These are phyloP conservation scores for Halyomorpha halys DNA, from an alignment of 1,140 invertebrate species.

Conservation along the genomic window DNA sequence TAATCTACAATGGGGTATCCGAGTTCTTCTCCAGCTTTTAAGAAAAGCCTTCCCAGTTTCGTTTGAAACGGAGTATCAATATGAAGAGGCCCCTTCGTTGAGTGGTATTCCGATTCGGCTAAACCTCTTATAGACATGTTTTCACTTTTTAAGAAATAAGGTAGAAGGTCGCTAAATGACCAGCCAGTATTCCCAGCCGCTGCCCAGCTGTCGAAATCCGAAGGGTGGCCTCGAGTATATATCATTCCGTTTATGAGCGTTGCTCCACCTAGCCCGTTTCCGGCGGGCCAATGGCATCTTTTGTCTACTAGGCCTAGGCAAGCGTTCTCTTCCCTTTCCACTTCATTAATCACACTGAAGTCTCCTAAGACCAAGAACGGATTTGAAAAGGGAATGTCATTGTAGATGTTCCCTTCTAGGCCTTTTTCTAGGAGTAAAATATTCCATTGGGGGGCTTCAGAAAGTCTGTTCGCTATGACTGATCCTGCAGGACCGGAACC, in stretches of 20 bases:
- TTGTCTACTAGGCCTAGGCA: conserved; percentile 36
- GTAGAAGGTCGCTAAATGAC: conserved; percentile 70
- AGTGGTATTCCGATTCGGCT: conserved; percentile 48
- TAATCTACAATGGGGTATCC: conserved; percentile 45
- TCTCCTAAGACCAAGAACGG: conserved; percentile 56
- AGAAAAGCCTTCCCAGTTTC: conserved; percentile 39
- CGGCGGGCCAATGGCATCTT: conserved; percentile 30
- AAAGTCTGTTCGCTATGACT: conserved; percentile 62
- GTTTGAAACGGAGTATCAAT: conserved; percentile 53
- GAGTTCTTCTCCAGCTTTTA: conserved; percentile 44
- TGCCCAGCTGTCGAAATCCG: conserved; percentile 59
- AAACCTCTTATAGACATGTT: conserved; percentile 40
- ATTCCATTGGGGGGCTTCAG: conserved; percentile 37
- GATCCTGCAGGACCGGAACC: conserved; percentile 48
- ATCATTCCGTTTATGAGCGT: conserved; percentile 55
- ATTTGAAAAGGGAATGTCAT: conserved; percentile 39
- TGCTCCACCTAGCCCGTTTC: conserved; percentile 43
- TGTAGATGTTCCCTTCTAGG: conserved; percentile 53
- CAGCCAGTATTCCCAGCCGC: conserved; percentile 57
- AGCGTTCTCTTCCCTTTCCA: conserved; percentile 42
- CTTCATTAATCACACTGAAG: conserved; percentile 67
- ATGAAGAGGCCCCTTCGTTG: conserved; percentile 52
- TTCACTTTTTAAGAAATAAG: conserved; percentile 75
- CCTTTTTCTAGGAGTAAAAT: conserved; percentile 60
- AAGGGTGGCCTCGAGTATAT: conserved; percentile 50